phyloP scores from a whole-genome alignment of 2,888 invertebrate genomes.

The Lasioglossum vierecki region DNA sequence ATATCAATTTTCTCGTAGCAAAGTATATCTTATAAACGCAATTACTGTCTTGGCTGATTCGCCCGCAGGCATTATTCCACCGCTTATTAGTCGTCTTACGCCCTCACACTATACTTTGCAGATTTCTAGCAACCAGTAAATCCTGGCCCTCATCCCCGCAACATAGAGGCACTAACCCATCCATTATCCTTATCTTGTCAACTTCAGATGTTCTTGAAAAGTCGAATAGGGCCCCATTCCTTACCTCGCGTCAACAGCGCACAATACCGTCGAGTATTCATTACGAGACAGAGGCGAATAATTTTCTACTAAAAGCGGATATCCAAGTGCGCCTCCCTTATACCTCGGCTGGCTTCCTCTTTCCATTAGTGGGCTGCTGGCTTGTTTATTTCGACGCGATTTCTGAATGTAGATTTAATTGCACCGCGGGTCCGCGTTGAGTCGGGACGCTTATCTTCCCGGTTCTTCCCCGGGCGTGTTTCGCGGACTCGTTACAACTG shows the following conservation, averaged over 20 bases:
- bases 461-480: not conserved
- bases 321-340: slow-evolving; percentile 35
- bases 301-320: slow-evolving; percentile 48
- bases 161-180: slow-evolving; percentile 22
- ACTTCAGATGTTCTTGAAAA: slow-evolving; percentile 35
- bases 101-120: not conserved
- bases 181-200: slow-evolving; percentile 53
- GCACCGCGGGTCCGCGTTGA: slow-evolving; percentile 21
- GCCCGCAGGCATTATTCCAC: not conserved
- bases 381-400: slow-evolving; percentile 48
- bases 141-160: not conserved
- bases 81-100: slow-evolving; percentile 13
- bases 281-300: slow-evolving; percentile 40
- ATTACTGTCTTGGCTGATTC: not conserved
- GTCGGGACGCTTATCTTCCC: slow-evolving; percentile 11
- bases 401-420: slow-evolving; percentile 46
- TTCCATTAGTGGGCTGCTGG: slow-evolving; percentile 36
- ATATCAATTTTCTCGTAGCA: not conserved
- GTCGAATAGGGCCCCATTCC: slow-evolving; percentile 37
- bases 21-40: not conserved
- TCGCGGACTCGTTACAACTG: slow-evolving; percentile 16
- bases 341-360: slow-evolving; percentile 26
- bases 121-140: not conserved
- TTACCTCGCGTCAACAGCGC: slow-evolving; percentile 32
- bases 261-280: slow-evolving; percentile 47